Evolutionary conservation across 1,140 invertebrate genomes (phyloP).

Genomic region (Oreohelix idahoensis): DNA sequence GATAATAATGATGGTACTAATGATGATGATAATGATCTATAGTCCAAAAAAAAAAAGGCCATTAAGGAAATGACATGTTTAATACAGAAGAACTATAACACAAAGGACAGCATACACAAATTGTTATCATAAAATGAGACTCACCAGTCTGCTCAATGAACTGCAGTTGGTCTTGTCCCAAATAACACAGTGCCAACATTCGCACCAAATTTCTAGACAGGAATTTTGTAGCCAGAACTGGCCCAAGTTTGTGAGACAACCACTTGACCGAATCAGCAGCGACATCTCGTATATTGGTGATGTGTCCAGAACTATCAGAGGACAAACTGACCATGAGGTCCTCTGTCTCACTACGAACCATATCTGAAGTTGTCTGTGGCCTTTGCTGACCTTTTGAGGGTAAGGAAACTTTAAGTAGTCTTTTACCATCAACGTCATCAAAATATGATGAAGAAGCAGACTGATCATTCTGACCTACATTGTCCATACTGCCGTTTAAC

Average conservation of each 20-base stretch:
- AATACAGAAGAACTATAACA: too few relatives aligned
- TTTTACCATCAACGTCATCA: constrained; percentile 24
- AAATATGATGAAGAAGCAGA: neutral
- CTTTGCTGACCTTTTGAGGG: neutral
- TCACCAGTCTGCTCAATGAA: constrained; percentile 36
- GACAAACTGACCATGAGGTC: constrained; percentile 63
- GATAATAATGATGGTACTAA: too few relatives aligned
- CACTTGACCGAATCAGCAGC: constrained; percentile 92
- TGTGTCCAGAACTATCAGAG: constrained; percentile 50
- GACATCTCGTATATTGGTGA: constrained; percentile 85
- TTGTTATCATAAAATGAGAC: neutral
- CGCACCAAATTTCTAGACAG: constrained; percentile 92
- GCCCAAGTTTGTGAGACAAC: constrained; percentile 93
- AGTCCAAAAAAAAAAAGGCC: too few relatives aligned
- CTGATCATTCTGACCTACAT: neutral
- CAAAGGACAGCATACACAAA: too few relatives aligned
- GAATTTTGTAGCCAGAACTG: constrained; percentile 91
- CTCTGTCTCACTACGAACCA: constrained; percentile 71
- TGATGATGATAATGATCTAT: too few relatives aligned
- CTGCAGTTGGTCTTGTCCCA: constrained; percentile 85
- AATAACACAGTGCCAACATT: constrained; percentile 94
- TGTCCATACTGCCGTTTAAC: neutral
- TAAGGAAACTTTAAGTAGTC: neutral
- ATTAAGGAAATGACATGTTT: too few relatives aligned
- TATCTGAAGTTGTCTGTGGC: constrained; percentile 39